phyloP scores from a whole-genome alignment of 2,113 vertebrate genomes.

The Semicossyphus pulcher region DNA sequence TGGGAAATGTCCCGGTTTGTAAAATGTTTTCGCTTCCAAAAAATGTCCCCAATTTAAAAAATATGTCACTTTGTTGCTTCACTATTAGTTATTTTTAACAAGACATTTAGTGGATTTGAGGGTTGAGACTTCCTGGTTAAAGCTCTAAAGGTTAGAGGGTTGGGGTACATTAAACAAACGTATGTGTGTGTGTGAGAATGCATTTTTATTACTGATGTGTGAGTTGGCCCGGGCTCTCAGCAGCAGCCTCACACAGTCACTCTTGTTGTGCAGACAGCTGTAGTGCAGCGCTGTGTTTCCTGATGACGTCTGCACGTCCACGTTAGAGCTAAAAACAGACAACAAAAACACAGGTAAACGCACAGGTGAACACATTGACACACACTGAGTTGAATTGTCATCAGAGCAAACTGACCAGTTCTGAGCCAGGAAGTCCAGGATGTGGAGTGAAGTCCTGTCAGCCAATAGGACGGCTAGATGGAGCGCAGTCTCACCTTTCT shows the following conservation, averaged over 20 bases:
- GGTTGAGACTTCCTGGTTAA: no score
- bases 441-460: constrained; percentile 73
- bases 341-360: not conserved
- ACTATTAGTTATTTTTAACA: no score
- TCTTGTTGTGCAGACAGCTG: constrained; percentile 77
- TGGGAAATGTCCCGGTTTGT: no score
- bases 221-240: constrained; percentile 71
- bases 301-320: constrained; percentile 62
- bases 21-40: no score
- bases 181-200: constrained; percentile 7
- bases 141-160: no score
- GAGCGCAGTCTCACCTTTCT: constrained; percentile 71
- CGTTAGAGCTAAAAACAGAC: constrained; percentile 45
- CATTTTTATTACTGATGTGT: constrained; percentile 58
- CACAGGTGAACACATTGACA: not conserved
- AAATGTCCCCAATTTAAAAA: no score
- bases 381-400: not conserved
- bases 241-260: constrained; percentile 75
- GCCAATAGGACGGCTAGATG: constrained; percentile 74
- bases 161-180: no score
- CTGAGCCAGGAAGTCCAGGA: constrained; percentile 75
- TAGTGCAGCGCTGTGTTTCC: constrained; percentile 76
- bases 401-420: constrained; percentile 65
- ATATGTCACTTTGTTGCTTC: no score
- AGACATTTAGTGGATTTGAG: no score